Conservation (phyloP, 2,113 vertebrate genomes). For the Ancistrus triradiatus region DNA sequence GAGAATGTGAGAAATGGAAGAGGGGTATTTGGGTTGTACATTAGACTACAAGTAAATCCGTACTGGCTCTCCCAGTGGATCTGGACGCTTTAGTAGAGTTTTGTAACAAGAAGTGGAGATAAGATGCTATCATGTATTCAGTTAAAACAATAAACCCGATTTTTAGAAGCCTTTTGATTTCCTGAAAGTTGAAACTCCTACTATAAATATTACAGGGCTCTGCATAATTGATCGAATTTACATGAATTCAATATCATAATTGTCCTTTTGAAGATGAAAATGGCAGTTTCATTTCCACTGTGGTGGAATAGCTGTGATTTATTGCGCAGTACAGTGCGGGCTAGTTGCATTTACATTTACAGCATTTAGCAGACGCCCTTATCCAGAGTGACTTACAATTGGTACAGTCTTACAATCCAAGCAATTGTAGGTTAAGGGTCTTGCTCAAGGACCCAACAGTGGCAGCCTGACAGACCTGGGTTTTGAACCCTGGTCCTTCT, state of each 20-base stretch:
- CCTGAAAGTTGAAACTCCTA: constrained; percentile 59
- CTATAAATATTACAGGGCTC: constrained; percentile 48
- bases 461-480: too few relatives aligned
- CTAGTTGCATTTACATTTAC: too few relatives aligned
- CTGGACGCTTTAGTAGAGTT: constrained; percentile 11
- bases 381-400: too few relatives aligned
- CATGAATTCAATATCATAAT: constrained; percentile 60
- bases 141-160: constrained; percentile 57
- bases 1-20: constrained; percentile 13
- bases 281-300: constrained; percentile 50
- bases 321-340: not conserved
- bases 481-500: too few relatives aligned
- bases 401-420: too few relatives aligned
- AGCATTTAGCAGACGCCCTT: too few relatives aligned
- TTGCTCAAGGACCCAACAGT: too few relatives aligned
- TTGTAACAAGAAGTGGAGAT: constrained; percentile 51
- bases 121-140: constrained; percentile 59
- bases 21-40: constrained; percentile 28
- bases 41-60: constrained; percentile 39
- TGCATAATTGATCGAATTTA: constrained; percentile 62
- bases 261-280: constrained; percentile 47
- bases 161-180: constrained; percentile 64
- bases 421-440: too few relatives aligned
- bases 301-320: constrained; percentile 40
- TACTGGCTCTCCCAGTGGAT: constrained; percentile 37